Evolutionary conservation across 2,888 invertebrate genomes (phyloP), one percentile per base, ranked within the genome.

Genomic region (Cheilosia variabilis): DNA sequence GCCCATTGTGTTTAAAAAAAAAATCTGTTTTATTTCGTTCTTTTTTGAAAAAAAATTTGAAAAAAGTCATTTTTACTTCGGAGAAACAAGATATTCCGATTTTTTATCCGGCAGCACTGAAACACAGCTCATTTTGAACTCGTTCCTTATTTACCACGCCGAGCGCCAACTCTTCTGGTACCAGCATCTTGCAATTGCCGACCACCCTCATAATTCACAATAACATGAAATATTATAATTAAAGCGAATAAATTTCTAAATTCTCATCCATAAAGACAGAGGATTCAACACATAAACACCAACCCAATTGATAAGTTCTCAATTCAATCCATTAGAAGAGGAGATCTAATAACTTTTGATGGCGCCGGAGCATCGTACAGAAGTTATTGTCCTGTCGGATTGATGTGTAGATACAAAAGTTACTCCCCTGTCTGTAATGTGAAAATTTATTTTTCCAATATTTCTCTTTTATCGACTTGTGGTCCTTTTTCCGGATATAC

Each of bases 351-450:
- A 62, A 62, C 47, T 62, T 37, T 53, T 55, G 53, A 45, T 77
- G 77, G 77, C 77, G 77, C 77, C 76, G 17, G 15, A 52, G 13
- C 37, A 75, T 65, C 75, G 24, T 15, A 22, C 45, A 13, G 50
- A 55, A 63, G 63, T 55, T 63, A 73, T 73, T 60, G 58, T 60
- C 76, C 76, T 76, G 68, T 52, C 76, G 76, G 68, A 43, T 77
- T 45, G 52, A 43, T 45, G 43, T 66, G 31, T 27, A 27, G 1
- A 27, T 15, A 27, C 7, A 24, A 24, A 60, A 53, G 41, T 52
- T 27, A 15, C 52, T 24, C 52, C 17, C 19, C 9, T 2, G 60
- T 60, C 37, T 60, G 19, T 22, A 9, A 31, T 41, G 31, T 4
- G 43, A 45, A 34, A 52, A 65, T 50, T 47, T 45, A 2, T 22